These are phyloP conservation scores for Timandra comae DNA, from an alignment of 2,888 invertebrate genomes.

Conservation along the genomic window DNA sequence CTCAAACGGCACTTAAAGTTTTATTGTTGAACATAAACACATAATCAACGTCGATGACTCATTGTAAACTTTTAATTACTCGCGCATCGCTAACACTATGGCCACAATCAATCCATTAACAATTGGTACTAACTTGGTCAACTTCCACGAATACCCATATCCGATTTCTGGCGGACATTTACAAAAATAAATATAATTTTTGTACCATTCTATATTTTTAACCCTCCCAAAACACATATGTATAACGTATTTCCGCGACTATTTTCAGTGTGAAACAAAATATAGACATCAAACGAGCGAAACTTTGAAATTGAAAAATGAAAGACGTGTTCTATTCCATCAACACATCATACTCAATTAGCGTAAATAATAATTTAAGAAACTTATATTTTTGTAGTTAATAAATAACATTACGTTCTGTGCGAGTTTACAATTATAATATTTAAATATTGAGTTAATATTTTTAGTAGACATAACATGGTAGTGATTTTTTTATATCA, in stretches of 20 bases:
- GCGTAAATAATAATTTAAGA: constrained; percentile 9
- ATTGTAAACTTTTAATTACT: no score
- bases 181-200: constrained; percentile 9
- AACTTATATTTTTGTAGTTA: neutral
- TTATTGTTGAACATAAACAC: no score
- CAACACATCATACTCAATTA: constrained; percentile 13
- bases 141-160: constrained; percentile 10
- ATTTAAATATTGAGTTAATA: no score
- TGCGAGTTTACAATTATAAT: no score
- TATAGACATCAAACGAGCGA: constrained; percentile 18
- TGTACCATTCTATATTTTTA: constrained; percentile 14
- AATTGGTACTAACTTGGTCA: constrained; percentile 6
- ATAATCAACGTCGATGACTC: no score
- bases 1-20: no score
- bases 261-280: constrained; percentile 10
- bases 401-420: no score
- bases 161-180: constrained; percentile 5
- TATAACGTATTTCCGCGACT: constrained; percentile 18
- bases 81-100: constrained; percentile 1
- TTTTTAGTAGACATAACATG: no score
- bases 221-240: constrained; percentile 4
- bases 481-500: no score
- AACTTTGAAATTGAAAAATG: constrained; percentile 20
- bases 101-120: constrained; percentile 9
- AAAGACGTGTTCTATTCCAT: constrained; percentile 14